These are phyloP conservation scores for Equus quagga DNA, from an alignment of 2,113 vertebrate species.

Conservation along the genomic window DNA sequence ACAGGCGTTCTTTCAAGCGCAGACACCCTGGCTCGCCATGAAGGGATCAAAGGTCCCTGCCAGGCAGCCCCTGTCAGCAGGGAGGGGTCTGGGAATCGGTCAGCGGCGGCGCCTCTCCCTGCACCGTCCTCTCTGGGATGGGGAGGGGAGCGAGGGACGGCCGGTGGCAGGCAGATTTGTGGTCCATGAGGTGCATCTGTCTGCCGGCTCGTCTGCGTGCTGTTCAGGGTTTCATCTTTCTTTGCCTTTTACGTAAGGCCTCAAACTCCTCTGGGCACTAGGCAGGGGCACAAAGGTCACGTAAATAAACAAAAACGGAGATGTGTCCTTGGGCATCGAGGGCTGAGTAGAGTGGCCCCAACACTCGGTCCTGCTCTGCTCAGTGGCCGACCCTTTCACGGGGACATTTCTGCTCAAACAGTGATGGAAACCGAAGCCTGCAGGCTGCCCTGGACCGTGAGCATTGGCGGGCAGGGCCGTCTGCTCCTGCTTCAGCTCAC, in stretches of 20 bases:
- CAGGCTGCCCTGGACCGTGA: rapidly evolving
- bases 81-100: too few relatives aligned
- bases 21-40: not conserved
- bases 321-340: too few relatives aligned
- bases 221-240: too few relatives aligned
- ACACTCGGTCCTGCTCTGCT: not conserved
- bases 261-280: not conserved
- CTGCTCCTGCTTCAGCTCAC: too few relatives aligned
- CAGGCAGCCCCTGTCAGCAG: too few relatives aligned
- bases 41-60: not conserved
- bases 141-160: too few relatives aligned
- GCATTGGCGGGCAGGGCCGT: not conserved
- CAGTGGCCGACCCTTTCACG: rapidly evolving
- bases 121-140: not conserved
- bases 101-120: not conserved
- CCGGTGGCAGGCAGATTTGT: not conserved
- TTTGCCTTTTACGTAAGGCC: not conserved
- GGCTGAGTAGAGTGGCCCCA: too few relatives aligned
- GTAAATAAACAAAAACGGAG: not conserved
- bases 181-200: not conserved
- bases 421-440: rapidly evolving
- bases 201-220: not conserved
- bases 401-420: not conserved
- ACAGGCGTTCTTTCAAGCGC: not conserved
- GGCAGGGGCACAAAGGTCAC: not conserved